Percentiles rank a stretch among this genome's conserved stretches.
Evolutionary conservation across 2,888 invertebrate species (phyloP).

Genomic region (Scaptomyza reducta): DNA sequence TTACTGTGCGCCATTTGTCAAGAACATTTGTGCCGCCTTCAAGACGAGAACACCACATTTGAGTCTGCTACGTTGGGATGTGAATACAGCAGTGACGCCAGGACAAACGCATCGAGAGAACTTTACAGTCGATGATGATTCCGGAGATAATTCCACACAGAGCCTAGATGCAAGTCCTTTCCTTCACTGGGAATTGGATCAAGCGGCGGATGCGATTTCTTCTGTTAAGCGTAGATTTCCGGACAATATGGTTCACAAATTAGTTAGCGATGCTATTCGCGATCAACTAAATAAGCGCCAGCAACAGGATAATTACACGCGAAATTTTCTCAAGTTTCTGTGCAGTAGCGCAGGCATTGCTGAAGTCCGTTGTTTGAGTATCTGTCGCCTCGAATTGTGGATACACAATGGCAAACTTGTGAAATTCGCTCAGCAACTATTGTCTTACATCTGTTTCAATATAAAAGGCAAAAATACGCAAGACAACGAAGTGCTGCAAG

Average conservation of each 20-base stretch:
- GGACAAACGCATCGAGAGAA: conserved; percentile 60
- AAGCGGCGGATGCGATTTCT: conserved; percentile 85
- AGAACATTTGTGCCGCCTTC: conserved; percentile 90
- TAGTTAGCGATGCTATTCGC: conserved; percentile 93
- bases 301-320: conserved; percentile 93
- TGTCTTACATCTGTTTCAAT: conserved; percentile 96
- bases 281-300: conserved; percentile 94
- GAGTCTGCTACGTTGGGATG: conserved; percentile 73
- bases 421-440: conserved; percentile 95
- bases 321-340: conserved; percentile 94
- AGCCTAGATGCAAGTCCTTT: conserved; percentile 84
- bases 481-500: conserved; percentile 91
- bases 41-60: conserved; percentile 81
- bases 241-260: conserved; percentile 86
- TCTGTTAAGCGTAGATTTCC: conserved; percentile 86
- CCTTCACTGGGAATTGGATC: conserved; percentile 78
- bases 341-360: conserved; percentile 93
- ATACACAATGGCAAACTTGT: conserved; percentile 97
- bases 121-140: conserved; percentile 85
- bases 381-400: conserved; percentile 93
- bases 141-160: conserved; percentile 82
- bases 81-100: conserved; percentile 54
- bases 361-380: conserved; percentile 86
- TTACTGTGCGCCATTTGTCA: conserved; percentile 95
- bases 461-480: conserved; percentile 89